Conservation (phyloP, 1,140 invertebrate genomes). For the Drosophila nigrodunni region DNA sequence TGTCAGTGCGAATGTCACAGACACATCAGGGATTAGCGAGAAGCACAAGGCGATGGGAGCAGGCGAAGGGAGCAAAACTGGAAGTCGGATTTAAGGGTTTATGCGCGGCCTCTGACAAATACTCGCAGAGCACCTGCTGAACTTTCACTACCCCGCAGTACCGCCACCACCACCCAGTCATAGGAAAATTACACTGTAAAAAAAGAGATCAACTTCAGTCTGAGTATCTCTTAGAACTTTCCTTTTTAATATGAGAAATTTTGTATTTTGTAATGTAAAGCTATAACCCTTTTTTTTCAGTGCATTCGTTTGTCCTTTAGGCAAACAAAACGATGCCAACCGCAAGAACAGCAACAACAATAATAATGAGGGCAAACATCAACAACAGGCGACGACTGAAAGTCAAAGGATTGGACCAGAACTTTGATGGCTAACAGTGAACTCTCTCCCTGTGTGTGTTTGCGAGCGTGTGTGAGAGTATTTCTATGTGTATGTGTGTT, state of each 20-base stretch:
- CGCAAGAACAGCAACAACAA: conserved; percentile 76
- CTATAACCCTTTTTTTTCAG: too few species aligned
- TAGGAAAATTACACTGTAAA: conserved; percentile 9
- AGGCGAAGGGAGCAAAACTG: conserved; percentile 1
- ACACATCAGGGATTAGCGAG: conserved; percentile 84
- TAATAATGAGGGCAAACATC: conserved; percentile 83
- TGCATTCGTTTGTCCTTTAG: conserved; percentile 59
- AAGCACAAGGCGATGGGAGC: conserved; percentile 39
- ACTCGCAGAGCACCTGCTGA: conserved; percentile 61
- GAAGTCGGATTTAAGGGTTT: conserved; percentile 76
- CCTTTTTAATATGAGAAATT: too few species aligned
- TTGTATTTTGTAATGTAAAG: too few species aligned
- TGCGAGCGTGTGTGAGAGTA: conserved; percentile 24
- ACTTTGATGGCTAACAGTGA: conserved; percentile 11
- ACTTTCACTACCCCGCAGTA: background rate
- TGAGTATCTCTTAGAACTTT: too few species aligned
- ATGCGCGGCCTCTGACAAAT: conserved; percentile 69
- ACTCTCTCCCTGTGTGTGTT: background rate
- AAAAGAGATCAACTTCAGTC: too few species aligned
- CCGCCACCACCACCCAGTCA: background rate
- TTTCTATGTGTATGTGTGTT: conserved; percentile 15
- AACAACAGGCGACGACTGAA: conserved; percentile 71
- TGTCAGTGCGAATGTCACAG: conserved; percentile 84
- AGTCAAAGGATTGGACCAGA: conserved; percentile 72
- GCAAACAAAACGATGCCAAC: conserved; percentile 82